Conservation (phyloP, 1,140 invertebrate species). For the Holotrichia oblita region DNA sequence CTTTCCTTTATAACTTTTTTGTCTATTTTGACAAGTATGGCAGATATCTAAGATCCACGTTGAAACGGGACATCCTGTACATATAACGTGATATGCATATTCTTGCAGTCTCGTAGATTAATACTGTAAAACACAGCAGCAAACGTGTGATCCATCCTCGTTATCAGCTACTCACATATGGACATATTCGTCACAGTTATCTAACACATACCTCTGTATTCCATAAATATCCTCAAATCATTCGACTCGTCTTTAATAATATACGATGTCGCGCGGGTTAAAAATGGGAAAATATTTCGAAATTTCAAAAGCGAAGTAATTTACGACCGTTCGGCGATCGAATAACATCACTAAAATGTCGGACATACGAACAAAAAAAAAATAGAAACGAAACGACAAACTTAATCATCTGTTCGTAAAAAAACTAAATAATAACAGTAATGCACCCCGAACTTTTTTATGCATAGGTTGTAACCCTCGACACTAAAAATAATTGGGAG, state of each 20-base stretch:
- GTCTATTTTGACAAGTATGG: too few species aligned
- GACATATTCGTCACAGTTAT: background rate
- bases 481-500: constrained; percentile 38
- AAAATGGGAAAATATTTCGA: constrained; percentile 29
- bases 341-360: constrained; percentile 9
- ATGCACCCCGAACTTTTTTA: constrained; percentile 12
- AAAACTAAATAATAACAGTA: constrained; percentile 15
- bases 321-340: constrained; percentile 29
- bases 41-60: too few species aligned
- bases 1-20: too few species aligned
- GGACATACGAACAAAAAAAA: background rate
- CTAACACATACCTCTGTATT: background rate
- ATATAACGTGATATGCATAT: too few species aligned
- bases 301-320: constrained; percentile 21
- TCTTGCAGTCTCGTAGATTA: too few species aligned
- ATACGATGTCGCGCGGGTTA: background rate
- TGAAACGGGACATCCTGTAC: too few species aligned
- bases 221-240: constrained; percentile 24
- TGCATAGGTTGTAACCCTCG: constrained; percentile 36
- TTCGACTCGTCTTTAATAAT: constrained; percentile 1
- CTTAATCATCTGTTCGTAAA: constrained; percentile 33
- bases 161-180: background rate
- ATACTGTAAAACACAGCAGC: background rate
- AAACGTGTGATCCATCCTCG: background rate
- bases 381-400: background rate